These are phyloP conservation scores for Caenorhabditis wallacei DNA, from an alignment of 2,888 invertebrate species.

Conservation along the genomic window DNA sequence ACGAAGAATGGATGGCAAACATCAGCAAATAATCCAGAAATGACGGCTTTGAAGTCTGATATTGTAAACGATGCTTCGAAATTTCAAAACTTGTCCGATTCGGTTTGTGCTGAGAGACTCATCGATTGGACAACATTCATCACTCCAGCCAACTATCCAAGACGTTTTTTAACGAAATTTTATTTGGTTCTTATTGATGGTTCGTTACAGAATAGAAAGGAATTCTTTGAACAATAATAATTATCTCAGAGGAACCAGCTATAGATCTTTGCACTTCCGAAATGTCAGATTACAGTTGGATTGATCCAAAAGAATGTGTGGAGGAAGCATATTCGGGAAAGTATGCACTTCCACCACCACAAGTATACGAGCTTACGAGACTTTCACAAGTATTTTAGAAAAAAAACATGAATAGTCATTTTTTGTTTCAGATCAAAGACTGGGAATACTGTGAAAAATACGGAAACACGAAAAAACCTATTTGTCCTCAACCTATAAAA, in stretches of 20 bases:
- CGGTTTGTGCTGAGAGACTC: constrained; percentile 49
- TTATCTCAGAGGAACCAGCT: constrained; percentile 61
- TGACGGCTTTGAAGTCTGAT: constrained; percentile 57
- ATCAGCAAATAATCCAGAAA: constrained; percentile 52
- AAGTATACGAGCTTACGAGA: constrained; percentile 79
- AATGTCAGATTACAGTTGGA: constrained; percentile 72
- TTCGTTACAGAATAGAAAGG: not conserved
- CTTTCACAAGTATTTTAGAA: constrained; percentile 62
- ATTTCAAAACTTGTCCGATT: constrained; percentile 29
- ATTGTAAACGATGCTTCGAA: constrained; percentile 57
- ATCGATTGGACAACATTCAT: constrained; percentile 79
- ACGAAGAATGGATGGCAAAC: constrained; percentile 66
- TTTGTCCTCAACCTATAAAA: constrained; percentile 70
- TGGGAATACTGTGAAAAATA: constrained; percentile 50
- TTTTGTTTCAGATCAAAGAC: constrained; percentile 25
- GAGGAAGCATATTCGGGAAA: constrained; percentile 62
- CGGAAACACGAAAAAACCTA: constrained; percentile 48
- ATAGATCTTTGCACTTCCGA: constrained; percentile 70
- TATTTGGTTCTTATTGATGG: constrained; percentile 75
- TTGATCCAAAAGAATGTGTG: constrained; percentile 65
- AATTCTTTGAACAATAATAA: not conserved
- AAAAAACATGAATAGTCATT: not conserved
- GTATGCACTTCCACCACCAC: constrained; percentile 80
- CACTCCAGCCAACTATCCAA: constrained; percentile 72
- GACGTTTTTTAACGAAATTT: constrained; percentile 76